Conservation (phyloP, 2,888 invertebrate genomes). For the Nymphalis c-album region DNA sequence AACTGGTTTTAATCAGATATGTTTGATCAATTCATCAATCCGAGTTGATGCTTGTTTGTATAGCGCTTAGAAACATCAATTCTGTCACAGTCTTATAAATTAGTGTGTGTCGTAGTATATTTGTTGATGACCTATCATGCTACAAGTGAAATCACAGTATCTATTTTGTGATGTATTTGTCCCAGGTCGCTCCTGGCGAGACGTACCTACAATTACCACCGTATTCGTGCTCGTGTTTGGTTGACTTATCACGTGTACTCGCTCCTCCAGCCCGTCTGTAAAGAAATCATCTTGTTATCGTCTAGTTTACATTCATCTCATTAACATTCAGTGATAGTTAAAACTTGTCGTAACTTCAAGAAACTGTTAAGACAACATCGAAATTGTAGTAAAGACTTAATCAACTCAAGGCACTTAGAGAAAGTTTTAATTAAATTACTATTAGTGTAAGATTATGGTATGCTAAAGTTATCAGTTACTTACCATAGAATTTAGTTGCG, state of each 20-base stretch:
- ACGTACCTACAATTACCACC: conserved; percentile 47
- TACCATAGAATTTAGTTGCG: conserved; percentile 85
- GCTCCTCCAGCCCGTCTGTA: conserved; percentile 94
- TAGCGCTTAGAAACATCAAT: conserved; percentile 71
- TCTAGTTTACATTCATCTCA: conserved; percentile 5
- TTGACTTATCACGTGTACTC: conserved; percentile 94
- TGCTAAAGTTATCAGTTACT: conserved; percentile 47
- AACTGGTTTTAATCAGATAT: conserved; percentile 60
- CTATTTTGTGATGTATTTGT: conserved; percentile 51
- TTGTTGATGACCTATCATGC: conserved; percentile 36
- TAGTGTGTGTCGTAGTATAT: conserved; percentile 48
- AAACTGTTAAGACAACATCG: not conserved
- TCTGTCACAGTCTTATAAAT: conserved; percentile 77
- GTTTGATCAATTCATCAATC: conserved; percentile 52
- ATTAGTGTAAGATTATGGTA: not conserved
- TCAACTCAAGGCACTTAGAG: not conserved
- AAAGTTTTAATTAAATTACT: not conserved
- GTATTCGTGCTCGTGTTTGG: conserved; percentile 51
- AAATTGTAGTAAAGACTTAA: not conserved
- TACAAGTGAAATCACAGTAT: conserved; percentile 65
- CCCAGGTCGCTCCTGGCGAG: conserved; percentile 48
- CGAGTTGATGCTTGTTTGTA: conserved; percentile 48
- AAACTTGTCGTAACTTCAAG: not conserved
- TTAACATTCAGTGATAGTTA: not conserved
- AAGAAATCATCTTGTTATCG: conserved; percentile 59